phyloP scores from a whole-genome alignment of 2,113 vertebrate genomes.

The Theristicus caerulescens region DNA sequence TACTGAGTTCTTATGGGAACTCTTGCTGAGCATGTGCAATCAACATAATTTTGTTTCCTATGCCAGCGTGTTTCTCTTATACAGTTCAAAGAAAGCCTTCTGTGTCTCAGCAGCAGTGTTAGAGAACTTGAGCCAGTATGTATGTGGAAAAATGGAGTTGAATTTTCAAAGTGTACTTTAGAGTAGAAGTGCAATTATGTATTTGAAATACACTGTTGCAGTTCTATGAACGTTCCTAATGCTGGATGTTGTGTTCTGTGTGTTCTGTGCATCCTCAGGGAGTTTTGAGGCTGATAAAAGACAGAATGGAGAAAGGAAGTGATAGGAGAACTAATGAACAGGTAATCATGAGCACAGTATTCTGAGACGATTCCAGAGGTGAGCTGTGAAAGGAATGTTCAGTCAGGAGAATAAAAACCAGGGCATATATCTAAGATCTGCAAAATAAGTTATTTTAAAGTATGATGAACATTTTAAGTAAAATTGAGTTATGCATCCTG shows the following conservation, averaged over 20 bases:
- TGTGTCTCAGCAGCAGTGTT: neutral
- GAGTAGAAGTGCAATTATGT: neutral
- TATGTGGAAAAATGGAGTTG: neutral
- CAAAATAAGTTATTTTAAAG: neutral
- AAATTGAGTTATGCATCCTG: neutral
- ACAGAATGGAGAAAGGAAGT: neutral
- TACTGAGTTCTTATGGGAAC: neutral
- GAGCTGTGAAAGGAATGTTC: neutral
- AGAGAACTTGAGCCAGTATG: neutral
- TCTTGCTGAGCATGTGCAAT: neutral
- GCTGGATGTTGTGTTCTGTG: neutral
- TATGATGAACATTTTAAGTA: neutral
- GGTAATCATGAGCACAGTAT: neutral
- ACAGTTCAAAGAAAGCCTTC: neutral
- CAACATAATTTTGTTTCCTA: neutral
- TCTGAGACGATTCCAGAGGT: neutral
- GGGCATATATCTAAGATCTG: neutral
- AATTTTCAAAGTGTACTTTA: neutral
- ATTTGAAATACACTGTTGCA: neutral
- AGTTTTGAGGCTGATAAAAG: neutral
- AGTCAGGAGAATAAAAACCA: neutral
- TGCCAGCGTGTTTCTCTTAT: neutral
- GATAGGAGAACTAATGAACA: neutral
- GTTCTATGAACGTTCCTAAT: neutral
- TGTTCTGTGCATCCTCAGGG: neutral